Evolutionary conservation across 2,888 invertebrate species (phyloP), one percentile per base, ranked within the genome.

Genomic region (Diloba caeruleocephala): DNA sequence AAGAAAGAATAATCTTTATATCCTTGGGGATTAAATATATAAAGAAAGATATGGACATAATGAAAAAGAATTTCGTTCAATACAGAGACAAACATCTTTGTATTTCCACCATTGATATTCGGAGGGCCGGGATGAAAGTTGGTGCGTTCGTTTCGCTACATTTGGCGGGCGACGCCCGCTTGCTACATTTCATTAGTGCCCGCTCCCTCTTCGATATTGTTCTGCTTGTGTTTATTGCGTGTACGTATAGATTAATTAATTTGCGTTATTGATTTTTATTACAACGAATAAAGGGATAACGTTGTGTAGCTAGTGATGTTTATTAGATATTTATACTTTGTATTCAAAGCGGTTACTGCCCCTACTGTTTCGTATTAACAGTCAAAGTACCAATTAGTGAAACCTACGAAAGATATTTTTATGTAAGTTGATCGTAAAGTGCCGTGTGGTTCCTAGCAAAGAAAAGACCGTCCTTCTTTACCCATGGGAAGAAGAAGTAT

Each of bases 161-260:
- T 90, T 91, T 84, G 85, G 79, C 74, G 77, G 61, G 78, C 71
- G 81, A 77, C 81, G 81, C 77, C 78, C 79, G 77, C 82, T 81
- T 79, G 81, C 84, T 84, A 87, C 87, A 89, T 92, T 92, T 91
- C 89, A 92, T 92, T 92, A 91, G 87, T 84, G 82, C 81, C 62
- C 58, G 65, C 78, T 76, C 76, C 71, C 76, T 76, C 78, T 78
- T 74, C 81, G 79, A 84, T 87, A 87, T 85, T 87, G 85, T 84
- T 86, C 79, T 76, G 70, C 74, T 72, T 58, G 36, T 82, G 82
- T 85, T 87, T 87, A 85, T 87, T 85, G 79, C 77, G 75, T 79
- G 79, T 80, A 71, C 81, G 78, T 83, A 83, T 81, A 82, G 81
- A 89, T 87, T 85, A 85, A 88, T 88, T 87, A 88, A 88, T 88